These are phyloP conservation scores for Nomada ferruginata DNA, from an alignment of 2,888 invertebrate genomes.

Conservation along the genomic window DNA sequence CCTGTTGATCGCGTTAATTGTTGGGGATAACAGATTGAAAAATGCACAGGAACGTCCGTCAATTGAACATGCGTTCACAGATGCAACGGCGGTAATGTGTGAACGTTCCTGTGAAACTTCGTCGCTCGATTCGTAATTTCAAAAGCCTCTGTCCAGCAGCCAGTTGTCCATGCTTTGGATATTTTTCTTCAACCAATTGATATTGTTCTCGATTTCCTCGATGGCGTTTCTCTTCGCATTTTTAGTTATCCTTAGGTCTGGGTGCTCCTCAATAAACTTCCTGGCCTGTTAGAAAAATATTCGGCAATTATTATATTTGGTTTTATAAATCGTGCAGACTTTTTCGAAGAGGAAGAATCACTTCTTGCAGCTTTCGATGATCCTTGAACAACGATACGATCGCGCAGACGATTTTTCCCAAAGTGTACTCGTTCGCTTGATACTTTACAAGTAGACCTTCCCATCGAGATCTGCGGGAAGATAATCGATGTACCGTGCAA, in stretches of 20 bases:
- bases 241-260: conserved; percentile 10
- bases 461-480: conserved; percentile 23
- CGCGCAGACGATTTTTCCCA: conserved; percentile 17
- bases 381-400: conserved; percentile 51
- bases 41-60: neutral
- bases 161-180: conserved; percentile 29
- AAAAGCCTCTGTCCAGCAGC: conserved; percentile 22
- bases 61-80: conserved; percentile 9
- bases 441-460: conserved; percentile 30
- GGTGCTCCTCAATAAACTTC: conserved; percentile 26
- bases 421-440: conserved; percentile 2
- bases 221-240: conserved; percentile 29
- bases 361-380: conserved; percentile 31
- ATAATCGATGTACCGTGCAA: neutral
- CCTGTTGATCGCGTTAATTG: conserved; percentile 6
- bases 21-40: conserved; percentile 12
- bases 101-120: neutral
- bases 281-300: conserved; percentile 13
- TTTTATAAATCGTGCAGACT: neutral
- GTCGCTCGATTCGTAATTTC: neutral
- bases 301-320: neutral
- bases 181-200: conserved; percentile 37
- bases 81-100: neutral
- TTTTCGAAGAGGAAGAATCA: neutral
- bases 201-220: conserved; percentile 45